Conservation (phyloP, 2,797 vertebrate genomes). For the Fistularia commersonii region DNA sequence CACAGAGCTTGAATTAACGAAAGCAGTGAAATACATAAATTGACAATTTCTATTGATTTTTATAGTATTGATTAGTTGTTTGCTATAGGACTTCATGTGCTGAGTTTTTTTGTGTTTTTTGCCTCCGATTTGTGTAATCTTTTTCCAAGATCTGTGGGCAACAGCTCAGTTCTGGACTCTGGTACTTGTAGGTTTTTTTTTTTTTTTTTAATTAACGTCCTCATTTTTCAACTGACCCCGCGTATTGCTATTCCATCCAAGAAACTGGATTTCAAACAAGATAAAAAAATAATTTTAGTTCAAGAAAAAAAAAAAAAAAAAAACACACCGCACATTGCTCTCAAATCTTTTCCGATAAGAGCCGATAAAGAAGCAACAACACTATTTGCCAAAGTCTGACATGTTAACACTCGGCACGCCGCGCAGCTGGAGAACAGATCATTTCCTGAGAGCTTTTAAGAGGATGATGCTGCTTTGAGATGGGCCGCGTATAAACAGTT, state of each 20-base stretch:
- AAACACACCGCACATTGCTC: too few species aligned
- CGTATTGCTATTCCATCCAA: neutral
- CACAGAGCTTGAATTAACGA: too few species aligned
- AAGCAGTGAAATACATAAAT: too few species aligned
- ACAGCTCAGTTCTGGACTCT: neutral
- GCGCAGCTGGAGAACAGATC: conserved; percentile 23
- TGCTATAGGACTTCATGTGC: too few species aligned
- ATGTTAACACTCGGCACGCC: conserved; percentile 21
- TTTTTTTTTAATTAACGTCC: conserved; percentile 15
- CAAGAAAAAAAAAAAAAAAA: too few species aligned
- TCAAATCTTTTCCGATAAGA: neutral
- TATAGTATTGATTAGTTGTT: too few species aligned
- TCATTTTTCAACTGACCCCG: neutral
- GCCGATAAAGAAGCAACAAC: conserved; percentile 28
- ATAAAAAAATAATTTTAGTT: neutral
- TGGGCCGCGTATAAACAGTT: conserved; percentile 48
- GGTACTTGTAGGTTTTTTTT: conserved; percentile 4
- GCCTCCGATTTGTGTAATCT: too few species aligned
- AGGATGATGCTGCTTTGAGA: conserved; percentile 48
- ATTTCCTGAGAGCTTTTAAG: conserved; percentile 45
- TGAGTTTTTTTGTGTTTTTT: too few species aligned
- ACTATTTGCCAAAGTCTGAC: conserved; percentile 39
- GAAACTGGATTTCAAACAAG: neutral
- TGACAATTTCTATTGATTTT: too few species aligned
- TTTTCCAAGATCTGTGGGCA: neutral